Conservation (phyloP, 2,113 vertebrate species). For the Pica pica region DNA sequence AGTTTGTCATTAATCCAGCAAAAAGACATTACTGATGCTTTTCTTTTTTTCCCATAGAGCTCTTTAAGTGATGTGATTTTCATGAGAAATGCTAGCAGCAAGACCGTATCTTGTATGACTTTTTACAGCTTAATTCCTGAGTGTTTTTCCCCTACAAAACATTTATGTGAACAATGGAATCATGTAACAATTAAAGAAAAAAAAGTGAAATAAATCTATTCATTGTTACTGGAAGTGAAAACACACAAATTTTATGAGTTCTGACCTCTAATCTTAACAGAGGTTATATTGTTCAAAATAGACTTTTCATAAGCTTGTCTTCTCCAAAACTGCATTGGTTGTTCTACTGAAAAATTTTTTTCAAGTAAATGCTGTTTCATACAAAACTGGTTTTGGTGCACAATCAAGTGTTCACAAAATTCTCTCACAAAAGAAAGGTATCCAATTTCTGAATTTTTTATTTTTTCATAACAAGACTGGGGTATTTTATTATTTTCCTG, state of each 20-base stretch:
- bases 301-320: not conserved
- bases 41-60: not conserved
- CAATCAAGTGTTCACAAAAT: not conserved
- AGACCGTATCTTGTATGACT: not conserved
- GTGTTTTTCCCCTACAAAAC: not conserved
- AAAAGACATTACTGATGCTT: not conserved
- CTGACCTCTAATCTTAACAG: constrained; percentile 26
- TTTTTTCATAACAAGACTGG: not conserved
- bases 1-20: constrained; percentile 38
- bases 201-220: constrained; percentile 11
- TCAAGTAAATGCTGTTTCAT: not conserved
- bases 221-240: constrained; percentile 10
- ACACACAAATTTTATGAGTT: not conserved
- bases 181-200: not conserved
- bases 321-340: not conserved
- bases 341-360: not conserved
- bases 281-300: not conserved
- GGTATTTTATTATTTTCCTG: not conserved
- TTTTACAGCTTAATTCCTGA: not conserved
- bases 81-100: not conserved
- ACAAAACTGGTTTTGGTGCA: not conserved
- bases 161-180: not conserved
- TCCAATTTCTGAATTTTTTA: not conserved
- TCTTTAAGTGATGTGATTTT: not conserved
- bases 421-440: not conserved